phyloP scores from a whole-genome alignment of 1,140 invertebrate species.

The Papilio helenus region DNA sequence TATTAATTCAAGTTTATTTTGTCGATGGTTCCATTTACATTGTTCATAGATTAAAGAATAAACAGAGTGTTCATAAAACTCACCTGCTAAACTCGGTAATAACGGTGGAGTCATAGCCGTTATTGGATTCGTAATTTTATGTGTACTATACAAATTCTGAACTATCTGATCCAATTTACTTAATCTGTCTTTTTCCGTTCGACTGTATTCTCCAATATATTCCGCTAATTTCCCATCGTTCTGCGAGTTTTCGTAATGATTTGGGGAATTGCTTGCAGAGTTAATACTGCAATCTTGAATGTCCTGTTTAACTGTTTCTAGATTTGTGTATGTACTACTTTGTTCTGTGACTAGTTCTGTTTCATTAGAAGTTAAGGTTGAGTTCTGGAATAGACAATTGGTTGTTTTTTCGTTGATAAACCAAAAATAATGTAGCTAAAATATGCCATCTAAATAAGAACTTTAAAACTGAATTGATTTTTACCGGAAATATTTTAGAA shows the following conservation, averaged over 20 bases:
- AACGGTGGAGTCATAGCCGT: slow-evolving; percentile 42
- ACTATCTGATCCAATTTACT: slow-evolving; percentile 78
- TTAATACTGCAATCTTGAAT: slow-evolving; percentile 44
- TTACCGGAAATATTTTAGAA: too few species aligned
- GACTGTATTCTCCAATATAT: slow-evolving; percentile 41
- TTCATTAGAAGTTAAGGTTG: slow-evolving; percentile 53
- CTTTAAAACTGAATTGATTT: too few species aligned
- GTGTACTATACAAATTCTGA: slow-evolving; percentile 74
- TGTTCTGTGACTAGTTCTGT: slow-evolving; percentile 47
- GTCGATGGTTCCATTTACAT: too few species aligned
- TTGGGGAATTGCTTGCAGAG: slow-evolving; percentile 39
- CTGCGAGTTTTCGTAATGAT: slow-evolving; percentile 30
- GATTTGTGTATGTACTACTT: slow-evolving; percentile 46
- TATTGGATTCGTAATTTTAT: slow-evolving; percentile 62
- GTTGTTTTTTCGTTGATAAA: too few species aligned
- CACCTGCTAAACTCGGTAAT: slow-evolving; percentile 54
- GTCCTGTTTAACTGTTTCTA: slow-evolving; percentile 44
- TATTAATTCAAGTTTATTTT: too few species aligned
- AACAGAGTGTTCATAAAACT: slow-evolving; percentile 12
- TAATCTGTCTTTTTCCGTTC: slow-evolving; percentile 66
- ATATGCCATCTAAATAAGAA: too few species aligned
- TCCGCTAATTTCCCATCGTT: slow-evolving; percentile 42
- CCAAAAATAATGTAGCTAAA: too few species aligned
- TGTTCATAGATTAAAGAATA: neutral
- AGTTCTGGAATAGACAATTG: slow-evolving; percentile 56